phyloP scores from a whole-genome alignment of 2,113 vertebrate species.

The Copsychus sechellarum region DNA sequence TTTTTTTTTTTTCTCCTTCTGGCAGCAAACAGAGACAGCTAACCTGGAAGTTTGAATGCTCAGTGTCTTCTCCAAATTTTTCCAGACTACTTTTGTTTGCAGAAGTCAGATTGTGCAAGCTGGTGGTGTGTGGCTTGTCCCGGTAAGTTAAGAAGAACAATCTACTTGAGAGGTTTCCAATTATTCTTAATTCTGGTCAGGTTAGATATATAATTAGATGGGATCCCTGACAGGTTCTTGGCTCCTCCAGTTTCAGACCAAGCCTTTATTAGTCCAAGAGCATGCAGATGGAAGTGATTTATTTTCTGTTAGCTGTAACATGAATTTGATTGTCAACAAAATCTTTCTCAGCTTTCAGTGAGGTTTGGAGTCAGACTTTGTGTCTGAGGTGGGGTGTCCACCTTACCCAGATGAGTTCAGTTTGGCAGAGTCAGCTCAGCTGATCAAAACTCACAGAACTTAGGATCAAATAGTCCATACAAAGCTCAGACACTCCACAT shows the following conservation, averaged over 20 bases:
- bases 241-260: conserved; percentile 1
- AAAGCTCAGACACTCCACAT: not conserved
- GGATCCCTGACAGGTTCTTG: conserved; percentile 43
- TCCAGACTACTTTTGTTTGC: conserved; percentile 28
- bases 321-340: conserved; percentile 46
- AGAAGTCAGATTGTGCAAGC: conserved; percentile 20
- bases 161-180: conserved; percentile 43
- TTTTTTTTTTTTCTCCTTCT: not conserved
- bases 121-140: conserved; percentile 34
- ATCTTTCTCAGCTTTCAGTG: not conserved
- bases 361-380: not conserved
- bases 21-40: not conserved
- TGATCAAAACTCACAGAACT: not conserved
- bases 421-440: not conserved
- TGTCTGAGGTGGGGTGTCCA: not conserved
- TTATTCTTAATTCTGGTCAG: conserved; percentile 51
- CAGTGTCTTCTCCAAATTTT: conserved; percentile 15
- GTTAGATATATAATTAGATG: conserved; percentile 34
- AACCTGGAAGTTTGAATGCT: not conserved
- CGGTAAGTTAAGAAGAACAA: not conserved
- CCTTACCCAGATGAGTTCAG: not conserved
- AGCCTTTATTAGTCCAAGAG: not conserved
- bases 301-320: conserved; percentile 30
- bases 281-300: conserved; percentile 48
- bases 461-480: not conserved